Evolutionary conservation across 2,797 vertebrate species (phyloP).

Genomic region (Notamacropus eugenii): DNA sequence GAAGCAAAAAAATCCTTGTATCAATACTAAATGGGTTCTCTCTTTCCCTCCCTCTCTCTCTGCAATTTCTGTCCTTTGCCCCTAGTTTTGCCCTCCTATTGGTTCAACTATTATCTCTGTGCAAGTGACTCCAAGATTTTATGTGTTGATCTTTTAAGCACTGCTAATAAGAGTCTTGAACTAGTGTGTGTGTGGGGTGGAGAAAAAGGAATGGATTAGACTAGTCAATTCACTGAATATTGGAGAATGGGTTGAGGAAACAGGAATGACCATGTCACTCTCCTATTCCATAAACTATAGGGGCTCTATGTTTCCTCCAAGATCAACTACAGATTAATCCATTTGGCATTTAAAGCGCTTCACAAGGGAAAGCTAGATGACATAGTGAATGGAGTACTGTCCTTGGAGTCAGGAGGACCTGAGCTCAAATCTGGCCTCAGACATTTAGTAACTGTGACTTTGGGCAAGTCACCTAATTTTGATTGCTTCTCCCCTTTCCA

Average conservation of each 20-base stretch:
- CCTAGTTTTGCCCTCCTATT: not conserved
- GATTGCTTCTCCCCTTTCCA: not conserved
- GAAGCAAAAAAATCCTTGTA: not conserved
- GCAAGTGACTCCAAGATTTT: not conserved
- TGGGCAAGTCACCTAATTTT: not conserved
- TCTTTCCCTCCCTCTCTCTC: not conserved
- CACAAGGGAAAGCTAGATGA: not conserved
- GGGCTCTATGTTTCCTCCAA: not conserved
- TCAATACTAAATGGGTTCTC: too few species aligned
- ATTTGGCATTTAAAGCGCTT: not conserved
- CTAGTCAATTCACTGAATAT: not conserved
- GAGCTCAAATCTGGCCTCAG: not conserved
- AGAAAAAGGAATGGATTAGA: not conserved
- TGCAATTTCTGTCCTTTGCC: not conserved
- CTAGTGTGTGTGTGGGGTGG: not conserved
- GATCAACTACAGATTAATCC: not conserved
- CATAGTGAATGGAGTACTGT: not conserved
- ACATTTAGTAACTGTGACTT: not conserved
- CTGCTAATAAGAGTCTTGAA: not conserved
- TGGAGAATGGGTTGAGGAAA: not conserved
- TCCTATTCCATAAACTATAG: not conserved
- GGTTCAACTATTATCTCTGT: not conserved
- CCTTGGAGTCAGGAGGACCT: not conserved
- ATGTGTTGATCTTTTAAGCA: not conserved
- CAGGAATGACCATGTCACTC: not conserved